These are phyloP conservation scores for Luidia sarsii DNA, from an alignment of 53 echinoderm and acorn worm species.

Conservation along the genomic window DNA sequence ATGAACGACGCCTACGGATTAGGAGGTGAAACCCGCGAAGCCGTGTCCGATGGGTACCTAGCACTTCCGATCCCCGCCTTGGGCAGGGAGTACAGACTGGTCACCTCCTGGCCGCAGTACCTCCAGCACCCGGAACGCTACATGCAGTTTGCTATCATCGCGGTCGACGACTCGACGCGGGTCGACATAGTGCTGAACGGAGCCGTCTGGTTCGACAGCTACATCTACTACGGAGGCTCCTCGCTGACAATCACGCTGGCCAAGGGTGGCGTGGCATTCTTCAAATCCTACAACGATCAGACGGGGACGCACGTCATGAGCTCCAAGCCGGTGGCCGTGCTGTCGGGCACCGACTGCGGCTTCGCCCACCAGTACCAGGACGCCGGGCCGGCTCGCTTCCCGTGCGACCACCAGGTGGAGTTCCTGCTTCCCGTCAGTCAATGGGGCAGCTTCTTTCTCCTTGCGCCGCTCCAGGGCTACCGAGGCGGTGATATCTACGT, in stretches of 20 bases:
- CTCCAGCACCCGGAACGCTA: not conserved
- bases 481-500: conserved; percentile 31
- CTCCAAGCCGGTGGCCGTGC: conserved; percentile 45
- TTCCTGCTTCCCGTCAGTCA: conserved; percentile 23
- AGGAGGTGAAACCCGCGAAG: not conserved
- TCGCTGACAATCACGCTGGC: not conserved
- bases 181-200: conserved; percentile 17
- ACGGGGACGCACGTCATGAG: conserved; percentile 42
- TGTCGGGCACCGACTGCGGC: conserved; percentile 60
- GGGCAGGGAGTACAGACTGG: conserved; percentile 39
- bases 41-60: conserved; percentile 51
- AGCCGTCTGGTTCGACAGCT: conserved; percentile 17
- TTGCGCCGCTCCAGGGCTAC: conserved; percentile 48
- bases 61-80: conserved; percentile 33
- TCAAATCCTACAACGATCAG: conserved; percentile 33
- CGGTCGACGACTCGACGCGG: conserved; percentile 21
- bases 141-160: conserved; percentile 49
- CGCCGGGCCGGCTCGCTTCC: not conserved
- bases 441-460: conserved; percentile 45
- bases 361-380: not conserved
- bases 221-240: conserved; percentile 14
- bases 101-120: conserved; percentile 23
- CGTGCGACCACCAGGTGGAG: conserved; percentile 59
- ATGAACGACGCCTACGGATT: conserved; percentile 51
- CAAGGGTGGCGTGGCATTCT: conserved; percentile 32